These are phyloP conservation scores for Scophthalmus maximus DNA, from an alignment of 2,113 vertebrate species.

Conservation along the genomic window DNA sequence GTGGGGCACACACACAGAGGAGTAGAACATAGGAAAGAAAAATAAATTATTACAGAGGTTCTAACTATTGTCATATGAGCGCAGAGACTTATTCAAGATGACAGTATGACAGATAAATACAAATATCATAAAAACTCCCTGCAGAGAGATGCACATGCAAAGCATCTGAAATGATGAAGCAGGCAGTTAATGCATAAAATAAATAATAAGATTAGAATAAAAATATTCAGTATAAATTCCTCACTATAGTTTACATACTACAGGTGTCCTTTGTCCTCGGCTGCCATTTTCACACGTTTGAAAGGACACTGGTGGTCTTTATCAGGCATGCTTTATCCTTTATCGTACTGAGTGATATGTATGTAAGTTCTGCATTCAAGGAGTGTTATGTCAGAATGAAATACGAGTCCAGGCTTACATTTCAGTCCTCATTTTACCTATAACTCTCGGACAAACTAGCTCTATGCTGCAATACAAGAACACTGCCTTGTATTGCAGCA, in stretches of 20 bases:
- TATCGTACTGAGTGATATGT: no score
- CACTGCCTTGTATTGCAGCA: no score
- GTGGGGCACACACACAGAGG: not conserved
- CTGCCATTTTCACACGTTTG: not conserved
- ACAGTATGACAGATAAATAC: not conserved
- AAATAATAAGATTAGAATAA: no score
- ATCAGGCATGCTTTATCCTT: no score
- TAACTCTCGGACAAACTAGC: no score
- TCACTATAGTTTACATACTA: not conserved
- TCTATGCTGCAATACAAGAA: no score
- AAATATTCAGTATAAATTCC: not conserved
- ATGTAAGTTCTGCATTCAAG: no score
- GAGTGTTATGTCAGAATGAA: no score
- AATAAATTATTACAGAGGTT: not conserved
- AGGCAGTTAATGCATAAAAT: not conserved
- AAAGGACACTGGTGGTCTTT: not conserved
- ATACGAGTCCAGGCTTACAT: no score
- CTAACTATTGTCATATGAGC: not conserved
- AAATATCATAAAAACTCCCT: not conserved
- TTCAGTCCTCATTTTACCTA: no score
- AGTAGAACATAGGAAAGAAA: not conserved
- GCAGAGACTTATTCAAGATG: not conserved
- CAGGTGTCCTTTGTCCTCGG: not conserved
- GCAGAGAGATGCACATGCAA: slow-evolving; percentile 18
- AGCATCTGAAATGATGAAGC: not conserved